Evolutionary conservation across 2,888 invertebrate genomes (phyloP), one percentile per base, ranked within the genome.

Genomic region (Coleophora deauratella): DNA sequence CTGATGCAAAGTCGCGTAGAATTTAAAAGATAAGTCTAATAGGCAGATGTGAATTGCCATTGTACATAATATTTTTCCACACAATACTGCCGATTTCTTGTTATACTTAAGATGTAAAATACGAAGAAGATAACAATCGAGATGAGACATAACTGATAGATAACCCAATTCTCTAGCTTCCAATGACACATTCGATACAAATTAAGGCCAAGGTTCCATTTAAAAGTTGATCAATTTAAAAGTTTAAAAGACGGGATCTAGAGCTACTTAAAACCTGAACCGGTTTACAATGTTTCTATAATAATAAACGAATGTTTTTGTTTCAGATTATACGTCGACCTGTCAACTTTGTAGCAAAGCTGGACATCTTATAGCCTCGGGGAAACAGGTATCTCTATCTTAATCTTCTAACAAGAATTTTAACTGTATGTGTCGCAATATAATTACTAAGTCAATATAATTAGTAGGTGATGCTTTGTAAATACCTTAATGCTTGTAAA

Each of bases 201-300:
- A 45, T 47, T 48, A 45, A 40, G 48, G 45, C 42, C 48, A 48
- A 48, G 48, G 45, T 42, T 28, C 33, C 9, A 42, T 38, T 42
- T 13, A 37, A 38, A 30, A 37, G 37, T 37, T 38, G 35, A 35
- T 11, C n/a, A 34, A 35, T 36, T 36, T 32, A 32, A 40, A 36
- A 8, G 12, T 9, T 32, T n/a, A 9, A 34, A 7, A 15, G 10
- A 10, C 21, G 21, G 21, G 6, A 3, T 21, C 6, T 21, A 21
- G n/a, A 21, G 21, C 21, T 3, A 21, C 21, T 21, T 21, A 21
- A 21, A 6, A 21, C 3, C 6, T 21, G 6, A 21, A 21, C 21
- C 21, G 21, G 21, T 21, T 21, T 4, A 21, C 21, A 21, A 21
- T 6, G 21, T 3, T 21, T 21, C 6, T 3, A 4, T 4, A 21